Evolutionary conservation across 2,888 invertebrate genomes (phyloP), one percentile per base, ranked within the genome.

Genomic region (Agrochola circellaris): DNA sequence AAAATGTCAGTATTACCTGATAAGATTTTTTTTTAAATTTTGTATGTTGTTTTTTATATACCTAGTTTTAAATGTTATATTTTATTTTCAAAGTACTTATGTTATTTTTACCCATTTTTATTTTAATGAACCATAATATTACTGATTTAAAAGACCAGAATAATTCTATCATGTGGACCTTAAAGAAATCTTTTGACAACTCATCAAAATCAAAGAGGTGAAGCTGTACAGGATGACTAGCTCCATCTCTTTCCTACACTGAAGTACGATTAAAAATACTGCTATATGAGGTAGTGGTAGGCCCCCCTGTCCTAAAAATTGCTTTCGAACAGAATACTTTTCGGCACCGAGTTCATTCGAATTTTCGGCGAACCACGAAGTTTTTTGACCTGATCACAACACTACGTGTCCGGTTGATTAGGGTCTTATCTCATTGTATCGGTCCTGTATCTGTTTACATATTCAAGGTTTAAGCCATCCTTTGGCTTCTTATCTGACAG

Each of bases 401-500:
- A 64, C 79, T 79, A 71, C 23, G 23, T 56, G 61, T 60, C 48
- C 68, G 11, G 54, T 65, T 82, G 82, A 82, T 82, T 77, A 77
- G 74, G 82, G 77, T 71, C 79, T 30, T 54, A 58, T 77, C 67
- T 54, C 26, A 64, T 82, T 74, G 65, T 75, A 70, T 69, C 42
- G 65, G 61, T 69, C 34, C 45, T 56, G 51, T 66, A 56, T 82
- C 66, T 78, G 65, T 68, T 82, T 82, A 75, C 61, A 74, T 75
- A 78, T 73, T 78, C 65, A 83, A 74, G 60, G 71, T 61, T 73
- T 45, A 54, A 62, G 13, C 73, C 67, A 17, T 58, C 30, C 48
- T 9, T 45, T 71, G 51, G 30, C 45, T 51, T 69, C 66, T 76
- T 81, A 56, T 45, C 51, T 65, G 60, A 62, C 51, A 62, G 11